phyloP scores from a whole-genome alignment of 2,888 invertebrate genomes.

The Tanaodytes sp. region DNA sequence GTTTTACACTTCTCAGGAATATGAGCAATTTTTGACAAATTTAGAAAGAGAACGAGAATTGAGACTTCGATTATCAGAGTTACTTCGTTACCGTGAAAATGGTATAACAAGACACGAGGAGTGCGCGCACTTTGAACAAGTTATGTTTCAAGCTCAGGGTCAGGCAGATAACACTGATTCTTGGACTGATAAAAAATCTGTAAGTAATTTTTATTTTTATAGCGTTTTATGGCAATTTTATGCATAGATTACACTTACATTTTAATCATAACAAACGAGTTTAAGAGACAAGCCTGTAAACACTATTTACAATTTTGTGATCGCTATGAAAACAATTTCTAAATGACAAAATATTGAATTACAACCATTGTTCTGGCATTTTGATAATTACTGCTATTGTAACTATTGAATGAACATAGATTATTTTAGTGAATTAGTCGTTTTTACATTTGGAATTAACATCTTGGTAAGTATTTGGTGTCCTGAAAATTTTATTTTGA shows the following conservation, averaged over 20 bases:
- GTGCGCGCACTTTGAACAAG: conserved; percentile 89
- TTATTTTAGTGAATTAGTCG: no score
- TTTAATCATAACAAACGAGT: not conserved
- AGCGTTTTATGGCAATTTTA: no score
- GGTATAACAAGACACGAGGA: conserved; percentile 89
- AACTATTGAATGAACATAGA: no score
- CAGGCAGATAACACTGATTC: conserved; percentile 75
- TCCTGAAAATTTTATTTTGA: no score
- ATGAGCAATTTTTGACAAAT: conserved; percentile 84
- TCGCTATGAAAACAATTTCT: conserved; percentile 6
- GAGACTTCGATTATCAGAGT: conserved; percentile 85
- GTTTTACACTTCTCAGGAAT: conserved; percentile 89
- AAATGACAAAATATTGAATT: conserved; percentile 7
- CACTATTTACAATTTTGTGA: conserved; percentile 6
- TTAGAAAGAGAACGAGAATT: conserved; percentile 89
- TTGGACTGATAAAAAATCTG: conserved; percentile 80
- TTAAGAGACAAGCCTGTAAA: no score
- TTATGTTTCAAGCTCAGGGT: conserved; percentile 78
- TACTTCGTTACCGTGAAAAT: conserved; percentile 87
- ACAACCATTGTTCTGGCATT: no score
- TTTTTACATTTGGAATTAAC: no score
- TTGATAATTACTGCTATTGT: no score
- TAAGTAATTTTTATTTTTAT: conserved; percentile 71
- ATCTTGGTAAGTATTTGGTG: no score
- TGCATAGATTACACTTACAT: conserved; percentile 24